Conservation (phyloP, 2,888 invertebrate genomes). For the Rugalucina vietnamica region DNA sequence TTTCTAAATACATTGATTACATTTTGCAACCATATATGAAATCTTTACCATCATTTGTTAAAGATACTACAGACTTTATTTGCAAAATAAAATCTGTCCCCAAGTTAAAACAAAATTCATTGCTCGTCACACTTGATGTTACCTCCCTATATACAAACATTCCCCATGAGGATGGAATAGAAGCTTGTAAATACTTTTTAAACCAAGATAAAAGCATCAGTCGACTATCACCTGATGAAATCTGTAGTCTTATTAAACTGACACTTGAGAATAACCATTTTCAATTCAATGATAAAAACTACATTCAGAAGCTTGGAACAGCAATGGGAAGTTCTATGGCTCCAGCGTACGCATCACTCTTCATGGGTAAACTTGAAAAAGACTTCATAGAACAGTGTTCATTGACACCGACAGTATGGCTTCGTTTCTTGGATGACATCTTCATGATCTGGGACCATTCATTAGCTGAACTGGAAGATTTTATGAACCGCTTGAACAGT, state of each 20-base stretch:
- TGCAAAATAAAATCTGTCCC: not conserved
- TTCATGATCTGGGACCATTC: not conserved
- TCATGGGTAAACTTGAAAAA: slow-evolving; percentile 23
- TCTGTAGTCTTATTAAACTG: slow-evolving; percentile 1
- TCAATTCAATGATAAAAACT: not conserved
- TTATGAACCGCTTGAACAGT: slow-evolving; percentile 9
- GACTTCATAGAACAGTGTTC: slow-evolving; percentile 1
- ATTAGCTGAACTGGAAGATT: not conserved
- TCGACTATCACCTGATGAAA: not conserved
- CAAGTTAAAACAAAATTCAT: not conserved
- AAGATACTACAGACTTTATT: slow-evolving; percentile 20
- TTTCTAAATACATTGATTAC: not conserved
- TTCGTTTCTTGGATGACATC: not conserved
- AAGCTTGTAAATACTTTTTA: slow-evolving; percentile 18
- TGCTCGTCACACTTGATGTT: slow-evolving; percentile 6
- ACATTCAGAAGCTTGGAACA: slow-evolving; percentile 16
- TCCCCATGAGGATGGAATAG: slow-evolving; percentile 17
- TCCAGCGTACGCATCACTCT: slow-evolving; percentile 13
- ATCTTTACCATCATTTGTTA: slow-evolving; percentile 10
- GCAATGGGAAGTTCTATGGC: slow-evolving; percentile 35
- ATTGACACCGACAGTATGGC: not conserved
- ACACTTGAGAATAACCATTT: slow-evolving; percentile 29
- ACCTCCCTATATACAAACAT: slow-evolving; percentile 17
- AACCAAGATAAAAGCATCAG: not conserved
- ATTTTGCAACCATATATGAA: not conserved